phyloP scores from a whole-genome alignment of 2,113 vertebrate species.

The Albula glossodonta region DNA sequence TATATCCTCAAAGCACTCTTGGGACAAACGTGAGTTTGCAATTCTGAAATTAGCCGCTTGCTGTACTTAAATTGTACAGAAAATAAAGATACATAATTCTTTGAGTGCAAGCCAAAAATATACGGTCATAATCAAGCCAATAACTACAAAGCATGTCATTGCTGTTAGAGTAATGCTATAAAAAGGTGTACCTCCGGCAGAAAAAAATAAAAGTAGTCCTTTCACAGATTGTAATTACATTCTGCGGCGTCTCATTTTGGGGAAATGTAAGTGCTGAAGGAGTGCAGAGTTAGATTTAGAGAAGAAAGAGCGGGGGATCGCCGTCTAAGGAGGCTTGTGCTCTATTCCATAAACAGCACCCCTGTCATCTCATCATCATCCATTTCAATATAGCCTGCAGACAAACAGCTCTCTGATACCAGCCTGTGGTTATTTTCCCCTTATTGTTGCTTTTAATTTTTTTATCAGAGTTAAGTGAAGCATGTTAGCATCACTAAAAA shows the following conservation, averaged over 20 bases:
- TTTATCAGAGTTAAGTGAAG: neutral
- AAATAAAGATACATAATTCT: neutral
- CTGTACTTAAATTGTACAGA: neutral
- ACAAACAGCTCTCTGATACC: neutral
- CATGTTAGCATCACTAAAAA: neutral
- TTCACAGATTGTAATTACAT: conserved; percentile 9
- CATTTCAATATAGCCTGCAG: neutral
- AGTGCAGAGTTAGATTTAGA: neutral
- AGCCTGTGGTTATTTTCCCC: neutral
- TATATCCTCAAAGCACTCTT: neutral
- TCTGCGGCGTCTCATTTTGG: neutral
- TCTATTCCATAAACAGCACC: neutral
- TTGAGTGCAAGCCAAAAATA: conserved; percentile 11
- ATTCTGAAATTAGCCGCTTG: neutral
- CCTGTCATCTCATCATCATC: neutral
- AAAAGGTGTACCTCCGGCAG: neutral
- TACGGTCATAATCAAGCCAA: neutral
- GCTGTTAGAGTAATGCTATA: conserved; percentile 12
- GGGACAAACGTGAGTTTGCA: neutral
- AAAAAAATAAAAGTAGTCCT: neutral
- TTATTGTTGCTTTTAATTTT: neutral
- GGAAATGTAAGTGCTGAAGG: neutral
- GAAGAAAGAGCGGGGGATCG: neutral
- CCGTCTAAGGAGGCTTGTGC: neutral
- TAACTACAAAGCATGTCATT: conserved; percentile 17